These are phyloP conservation scores for Mycalesis mineus DNA, from an alignment of 2,888 invertebrate genomes.

Conservation along the genomic window DNA sequence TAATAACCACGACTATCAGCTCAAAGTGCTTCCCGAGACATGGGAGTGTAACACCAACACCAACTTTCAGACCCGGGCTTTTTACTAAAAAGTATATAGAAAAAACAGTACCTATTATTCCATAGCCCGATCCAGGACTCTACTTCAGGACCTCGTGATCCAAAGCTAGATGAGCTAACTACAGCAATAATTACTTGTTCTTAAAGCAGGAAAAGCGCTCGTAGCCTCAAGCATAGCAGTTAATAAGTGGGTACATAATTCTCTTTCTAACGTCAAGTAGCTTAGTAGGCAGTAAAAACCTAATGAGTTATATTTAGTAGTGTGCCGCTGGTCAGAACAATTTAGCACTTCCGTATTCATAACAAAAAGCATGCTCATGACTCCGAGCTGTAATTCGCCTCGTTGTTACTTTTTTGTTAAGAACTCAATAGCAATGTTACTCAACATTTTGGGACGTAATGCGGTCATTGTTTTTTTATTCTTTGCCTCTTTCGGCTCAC, in stretches of 20 bases:
- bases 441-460: constrained; percentile 29
- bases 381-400: constrained; percentile 34
- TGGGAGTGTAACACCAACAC: no score
- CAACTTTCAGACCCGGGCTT: no score
- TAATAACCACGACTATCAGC: no score
- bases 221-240: background rate
- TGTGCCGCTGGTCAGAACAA: constrained; percentile 32
- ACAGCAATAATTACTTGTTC: background rate
- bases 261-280: background rate
- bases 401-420: constrained; percentile 33
- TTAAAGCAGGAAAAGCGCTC: background rate
- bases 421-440: constrained; percentile 38
- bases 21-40: no score
- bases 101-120: no score
- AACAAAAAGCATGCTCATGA: constrained; percentile 36
- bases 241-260: background rate
- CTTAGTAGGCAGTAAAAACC: constrained; percentile 13
- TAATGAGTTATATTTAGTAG: constrained; percentile 32
- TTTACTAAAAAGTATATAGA: no score
- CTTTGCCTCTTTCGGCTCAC: constrained; percentile 7
- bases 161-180: no score
- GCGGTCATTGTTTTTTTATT: constrained; percentile 25
- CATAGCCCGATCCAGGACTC: no score
- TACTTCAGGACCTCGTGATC: no score
- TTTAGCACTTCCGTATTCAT: constrained; percentile 42